Evolutionary conservation across 2,888 invertebrate species (phyloP).

Genomic region (Nomada fucata): DNA sequence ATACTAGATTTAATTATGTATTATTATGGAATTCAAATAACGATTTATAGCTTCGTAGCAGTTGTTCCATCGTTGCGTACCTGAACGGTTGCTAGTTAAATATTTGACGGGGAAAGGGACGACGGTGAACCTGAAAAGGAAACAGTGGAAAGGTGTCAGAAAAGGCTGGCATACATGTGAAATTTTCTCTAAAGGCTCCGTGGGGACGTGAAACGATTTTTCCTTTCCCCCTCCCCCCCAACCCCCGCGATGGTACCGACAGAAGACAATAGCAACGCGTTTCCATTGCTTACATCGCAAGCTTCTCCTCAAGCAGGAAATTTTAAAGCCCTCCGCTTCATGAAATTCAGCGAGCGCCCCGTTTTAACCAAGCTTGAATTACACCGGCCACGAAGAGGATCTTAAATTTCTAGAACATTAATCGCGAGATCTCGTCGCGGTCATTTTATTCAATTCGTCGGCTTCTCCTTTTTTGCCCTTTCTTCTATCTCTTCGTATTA

Average conservation of each 20-base stretch:
- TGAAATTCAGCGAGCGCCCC: conserved; percentile 34
- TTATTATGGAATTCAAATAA: too few relatives aligned
- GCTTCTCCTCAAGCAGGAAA: conserved; percentile 33
- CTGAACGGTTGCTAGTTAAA: background rate
- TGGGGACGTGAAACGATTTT: conserved; percentile 51
- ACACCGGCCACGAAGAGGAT: background rate
- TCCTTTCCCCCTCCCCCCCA: conserved; percentile 23
- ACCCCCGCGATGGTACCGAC: conserved; percentile 29
- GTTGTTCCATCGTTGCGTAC: too few relatives aligned
- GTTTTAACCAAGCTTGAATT: conserved; percentile 15
- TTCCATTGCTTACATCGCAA: conserved; percentile 51
- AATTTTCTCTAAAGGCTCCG: conserved; percentile 30
- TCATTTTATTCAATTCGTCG: conserved; percentile 2
- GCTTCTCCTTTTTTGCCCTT: background rate
- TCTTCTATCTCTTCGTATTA: background rate
- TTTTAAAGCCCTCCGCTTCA: conserved; percentile 47
- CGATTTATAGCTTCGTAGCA: too few relatives aligned
- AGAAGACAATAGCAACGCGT: conserved; percentile 58
- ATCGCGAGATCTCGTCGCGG: conserved; percentile 34
- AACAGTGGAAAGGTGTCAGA: conserved; percentile 13
- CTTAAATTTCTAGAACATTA: conserved; percentile 40
- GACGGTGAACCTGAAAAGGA: background rate
- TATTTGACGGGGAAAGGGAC: background rate
- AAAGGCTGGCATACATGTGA: conserved; percentile 24
- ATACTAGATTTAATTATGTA: too few relatives aligned